Evolutionary conservation across 23 tunicate genomes (phyloP), one percentile per base, ranked within the genome.

Genomic region (Clavelina lepadiformis): DNA sequence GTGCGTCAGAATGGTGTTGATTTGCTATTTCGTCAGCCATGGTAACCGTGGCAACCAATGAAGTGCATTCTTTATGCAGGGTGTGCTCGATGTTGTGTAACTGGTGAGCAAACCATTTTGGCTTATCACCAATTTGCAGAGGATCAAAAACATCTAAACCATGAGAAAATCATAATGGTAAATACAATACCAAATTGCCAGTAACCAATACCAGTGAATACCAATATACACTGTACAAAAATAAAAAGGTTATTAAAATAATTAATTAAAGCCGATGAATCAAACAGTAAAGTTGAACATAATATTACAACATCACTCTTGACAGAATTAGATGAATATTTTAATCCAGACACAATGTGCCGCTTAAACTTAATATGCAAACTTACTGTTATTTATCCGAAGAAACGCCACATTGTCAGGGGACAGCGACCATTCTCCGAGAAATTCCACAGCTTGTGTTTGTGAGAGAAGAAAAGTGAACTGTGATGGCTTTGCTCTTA

Each of bases 381-480:
- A 76, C 85, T 72, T 58, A 86, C 98, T 73, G 45, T 86, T 86
- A 35, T 70, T 76, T 23, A 94, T 94, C 35, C 94, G 58, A 36
- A 94, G 54, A 57, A 80, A 94, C 2, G 99, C 95, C 32, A 80
- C 86, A 75, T 85, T 94, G 35, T 71, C 77, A 0, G 99, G 99
- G 22, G 86, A 37, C 30, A 94, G 68, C 15, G 91, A 58, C 99
- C 99, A 94, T 58, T 94, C 95, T 3, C 95, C 99, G 50, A 94
- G 71, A 68, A 87, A 94, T 56, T 94, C 99, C 0, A 94, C 95
- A 7, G 99, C 99, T 65, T 94, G 99, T 4, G 99, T 94, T 18
- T 49, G 76, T 7, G 99, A 51, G 8, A 94, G 76, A 30, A 75
- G 85, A 18, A 35, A 46, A 18, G 83, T 86, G 67, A 94, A 94